Evolutionary conservation across 2,888 invertebrate genomes (phyloP), one percentile per base, ranked within the genome.

Genomic region (Cheilosia vulpina): DNA sequence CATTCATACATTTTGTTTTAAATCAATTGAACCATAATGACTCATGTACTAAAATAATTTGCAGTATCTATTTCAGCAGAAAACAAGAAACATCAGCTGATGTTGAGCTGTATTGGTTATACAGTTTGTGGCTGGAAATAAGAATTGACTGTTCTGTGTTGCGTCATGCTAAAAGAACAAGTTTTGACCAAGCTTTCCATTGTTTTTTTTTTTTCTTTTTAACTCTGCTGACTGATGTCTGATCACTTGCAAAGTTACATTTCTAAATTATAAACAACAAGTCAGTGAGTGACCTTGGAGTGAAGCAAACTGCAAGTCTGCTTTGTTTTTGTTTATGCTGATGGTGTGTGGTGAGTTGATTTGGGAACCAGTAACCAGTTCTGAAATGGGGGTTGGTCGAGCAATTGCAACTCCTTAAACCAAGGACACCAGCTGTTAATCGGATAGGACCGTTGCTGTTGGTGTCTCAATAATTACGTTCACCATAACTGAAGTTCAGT

Each of bases 71-170:
- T 71, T 69, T 69, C 50, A 71, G 21, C 69, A 71, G 34, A 45
- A 71, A 78, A 71, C 63, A 55, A 69, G 69, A 69, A 71, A 63
- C 17, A 71, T 78, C 78, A 78, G 78, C 69, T 78, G 78, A 78
- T 71, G 68, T 38, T 38, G 1, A 38, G 38, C 1, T 38, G 24
- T 69, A 55, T 68, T 68, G 60, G 57, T 75, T 75, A 57, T 17
- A 17, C 63, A 76, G 24, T 38, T 60, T 11, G 38, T 45, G 5
- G 11, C 27, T 58, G 31, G 7, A n/a, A 34, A 38, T 38, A 1
- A 50, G 21, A 38, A 38, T 13, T 13, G 60, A 53, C 41, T 38
- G 66, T 52, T 63, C 53, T 60, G n/a, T 58, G 53, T 72, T 79
- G 72, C 72, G 72, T 79, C 79, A 79, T 72, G 58, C 57, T 19